Conservation (phyloP, 2,113 vertebrate genomes). For the Laticauda colubrina region DNA sequence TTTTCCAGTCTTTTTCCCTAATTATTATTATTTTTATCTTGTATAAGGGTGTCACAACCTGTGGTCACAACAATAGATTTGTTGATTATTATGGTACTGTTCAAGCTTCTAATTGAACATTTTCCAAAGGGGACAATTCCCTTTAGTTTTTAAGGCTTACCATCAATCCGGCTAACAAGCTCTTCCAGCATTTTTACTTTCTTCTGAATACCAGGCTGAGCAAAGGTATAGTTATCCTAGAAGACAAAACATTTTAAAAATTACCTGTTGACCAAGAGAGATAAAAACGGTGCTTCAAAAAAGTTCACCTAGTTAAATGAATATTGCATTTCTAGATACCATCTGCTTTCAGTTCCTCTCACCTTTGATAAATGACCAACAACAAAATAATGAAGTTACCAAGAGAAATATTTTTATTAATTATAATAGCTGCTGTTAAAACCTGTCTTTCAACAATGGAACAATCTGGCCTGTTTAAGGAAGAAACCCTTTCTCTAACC, state of each 20-base stretch:
- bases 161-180: slow-evolving; percentile 95
- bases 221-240: slow-evolving; percentile 98
- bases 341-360: neutral
- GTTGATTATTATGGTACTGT: neutral
- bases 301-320: neutral
- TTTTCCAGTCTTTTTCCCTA: neutral
- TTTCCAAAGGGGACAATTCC: neutral
- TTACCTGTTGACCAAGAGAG: neutral
- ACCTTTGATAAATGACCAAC: neutral
- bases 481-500: neutral
- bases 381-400: neutral
- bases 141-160: slow-evolving; percentile 72
- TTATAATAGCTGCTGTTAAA: neutral
- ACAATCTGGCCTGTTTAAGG: neutral
- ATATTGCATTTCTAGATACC: neutral
- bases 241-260: slow-evolving; percentile 8
- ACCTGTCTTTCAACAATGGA: neutral
- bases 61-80: neutral
- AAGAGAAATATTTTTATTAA: neutral
- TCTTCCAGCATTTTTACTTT: slow-evolving; percentile 95
- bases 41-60: neutral
- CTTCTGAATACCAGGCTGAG: slow-evolving; percentile 95
- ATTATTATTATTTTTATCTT: neutral
- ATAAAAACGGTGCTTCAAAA: neutral
- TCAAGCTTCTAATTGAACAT: slow-evolving; percentile 19